phyloP scores from a whole-genome alignment of 2,888 invertebrate species.

The Synanthedon andrenaeformis region DNA sequence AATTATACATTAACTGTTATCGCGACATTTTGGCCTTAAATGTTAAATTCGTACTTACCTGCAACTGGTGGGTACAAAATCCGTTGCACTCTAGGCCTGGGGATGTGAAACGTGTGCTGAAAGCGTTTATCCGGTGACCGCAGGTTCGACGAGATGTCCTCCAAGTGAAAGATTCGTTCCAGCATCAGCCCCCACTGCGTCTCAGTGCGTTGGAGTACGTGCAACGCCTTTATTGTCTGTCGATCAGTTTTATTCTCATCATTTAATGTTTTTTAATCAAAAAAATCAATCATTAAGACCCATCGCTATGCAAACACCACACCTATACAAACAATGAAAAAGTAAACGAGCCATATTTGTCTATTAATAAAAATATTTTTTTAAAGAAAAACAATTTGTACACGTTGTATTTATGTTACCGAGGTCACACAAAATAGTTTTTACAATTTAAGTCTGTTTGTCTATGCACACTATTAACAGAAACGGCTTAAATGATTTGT shows the following conservation, averaged over 20 bases:
- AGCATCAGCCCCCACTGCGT: conserved; percentile 93
- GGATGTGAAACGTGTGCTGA: conserved; percentile 78
- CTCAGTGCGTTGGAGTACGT: conserved; percentile 92
- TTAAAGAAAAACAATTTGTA: too few relatives aligned
- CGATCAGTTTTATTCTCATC: conserved; percentile 2
- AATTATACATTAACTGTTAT: not conserved
- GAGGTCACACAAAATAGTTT: too few relatives aligned
- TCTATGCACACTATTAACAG: too few relatives aligned
- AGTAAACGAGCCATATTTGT: too few relatives aligned
- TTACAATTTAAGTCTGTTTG: too few relatives aligned
- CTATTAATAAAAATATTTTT: too few relatives aligned
- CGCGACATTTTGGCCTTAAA: not conserved
- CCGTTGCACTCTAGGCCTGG: conserved; percentile 69
- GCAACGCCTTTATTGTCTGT: conserved; percentile 87
- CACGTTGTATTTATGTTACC: too few relatives aligned
- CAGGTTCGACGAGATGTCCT: conserved; percentile 87
- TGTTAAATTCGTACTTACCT: conserved; percentile 45
- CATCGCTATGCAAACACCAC: too few relatives aligned
- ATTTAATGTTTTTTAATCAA: not conserved
- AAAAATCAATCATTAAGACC: too few relatives aligned
- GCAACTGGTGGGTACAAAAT: conserved; percentile 75
- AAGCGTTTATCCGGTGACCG: conserved; percentile 69
- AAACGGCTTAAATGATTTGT: too few relatives aligned
- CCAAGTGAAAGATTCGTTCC: conserved; percentile 82
- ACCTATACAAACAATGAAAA: too few relatives aligned